Percentiles rank a stretch among this genome's conserved stretches.
These are phyloP conservation scores for Drosophila teissieri DNA, from an alignment of 1,140 invertebrate species.

Conservation along the genomic window DNA sequence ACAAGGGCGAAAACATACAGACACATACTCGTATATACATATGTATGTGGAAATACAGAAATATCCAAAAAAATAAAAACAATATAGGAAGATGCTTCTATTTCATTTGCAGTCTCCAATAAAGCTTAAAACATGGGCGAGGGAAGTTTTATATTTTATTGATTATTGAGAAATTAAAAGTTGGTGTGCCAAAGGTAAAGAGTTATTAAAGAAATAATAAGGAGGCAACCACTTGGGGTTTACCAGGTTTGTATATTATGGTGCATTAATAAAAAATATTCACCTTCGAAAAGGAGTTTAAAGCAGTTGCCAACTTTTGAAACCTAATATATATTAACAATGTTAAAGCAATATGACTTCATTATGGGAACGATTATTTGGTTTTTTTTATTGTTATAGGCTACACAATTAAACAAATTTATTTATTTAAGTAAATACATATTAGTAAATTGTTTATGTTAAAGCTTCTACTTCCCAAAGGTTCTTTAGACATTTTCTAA, in stretches of 20 bases:
- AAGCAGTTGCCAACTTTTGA: constrained; percentile 7
- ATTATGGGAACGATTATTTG: too few species aligned
- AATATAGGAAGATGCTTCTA: constrained; percentile 30
- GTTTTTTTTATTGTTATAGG: too few species aligned
- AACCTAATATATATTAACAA: neutral
- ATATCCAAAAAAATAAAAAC: neutral
- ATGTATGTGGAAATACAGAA: neutral
- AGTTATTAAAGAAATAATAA: constrained; percentile 2
- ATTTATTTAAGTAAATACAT: too few species aligned
- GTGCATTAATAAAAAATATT: constrained; percentile 33
- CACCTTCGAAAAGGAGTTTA: constrained; percentile 12
- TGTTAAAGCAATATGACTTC: neutral
- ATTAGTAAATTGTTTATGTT: too few species aligned
- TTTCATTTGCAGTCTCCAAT: constrained; percentile 39
- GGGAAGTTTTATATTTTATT: constrained; percentile 48
- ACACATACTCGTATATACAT: neutral
- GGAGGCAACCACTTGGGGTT: neutral
- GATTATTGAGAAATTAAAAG: constrained; percentile 36
- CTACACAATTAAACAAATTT: too few species aligned
- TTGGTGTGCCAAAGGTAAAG: constrained; percentile 19
- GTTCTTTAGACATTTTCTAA: neutral
- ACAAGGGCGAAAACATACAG: constrained; percentile 47
- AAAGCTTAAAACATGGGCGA: constrained; percentile 40
- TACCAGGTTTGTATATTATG: constrained; percentile 22
- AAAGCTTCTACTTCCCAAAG: too few species aligned